Base-by-base conservation (phyloP, 2,113 vertebrate species). In the Seriola dumerili region DNA sequence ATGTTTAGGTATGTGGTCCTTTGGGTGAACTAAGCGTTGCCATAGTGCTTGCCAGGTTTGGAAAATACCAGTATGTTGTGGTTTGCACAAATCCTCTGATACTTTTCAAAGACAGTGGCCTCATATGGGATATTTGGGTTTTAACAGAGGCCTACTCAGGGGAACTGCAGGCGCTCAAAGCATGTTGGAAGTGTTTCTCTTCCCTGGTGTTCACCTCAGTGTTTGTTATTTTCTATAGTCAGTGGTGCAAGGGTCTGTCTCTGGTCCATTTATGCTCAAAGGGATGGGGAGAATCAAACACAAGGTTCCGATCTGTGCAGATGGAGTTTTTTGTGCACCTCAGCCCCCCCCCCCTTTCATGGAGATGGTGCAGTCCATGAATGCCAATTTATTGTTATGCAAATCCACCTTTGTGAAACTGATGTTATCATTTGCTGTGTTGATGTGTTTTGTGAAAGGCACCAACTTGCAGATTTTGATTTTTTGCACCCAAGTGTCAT, bases 11-110 rank as follows among this genome's bases (percentile, higher is more conserved):
- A 70, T 69, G 59, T 36, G 1, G 17, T 71, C 74, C 48, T 50
- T 40, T 55, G 65, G 61, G 54, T 83, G 40, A 10, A 42, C 40
- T 42, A 42, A 42, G 40, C 3, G 0, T 44, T 69, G 52, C 71
- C 46, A 71, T 58, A 48, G 63, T 71, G 84, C 48, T 70, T 76
- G 70, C 62, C 62, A 54, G 59, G 48, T 88, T 86, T 73, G 14
- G 38, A 58, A 74, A 82, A 61, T 65, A 40, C 32, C 46, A 55
- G 65, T 76, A 72, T 78, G 65, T 54, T 68, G 48, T 44, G 67
- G 40, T 84, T 77, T 84, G 58, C 73, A 55, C 46, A 66, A 2
- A 63, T 85, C 68, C 71, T 68, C 42, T 71, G 55, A 23, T 58
- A 5, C 29, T 66, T 77, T 78, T 68, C 36, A 86, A 84, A 89